phyloP scores from a whole-genome alignment of 2,113 vertebrate species.

The Speoplatyrhinus poulsoni region DNA sequence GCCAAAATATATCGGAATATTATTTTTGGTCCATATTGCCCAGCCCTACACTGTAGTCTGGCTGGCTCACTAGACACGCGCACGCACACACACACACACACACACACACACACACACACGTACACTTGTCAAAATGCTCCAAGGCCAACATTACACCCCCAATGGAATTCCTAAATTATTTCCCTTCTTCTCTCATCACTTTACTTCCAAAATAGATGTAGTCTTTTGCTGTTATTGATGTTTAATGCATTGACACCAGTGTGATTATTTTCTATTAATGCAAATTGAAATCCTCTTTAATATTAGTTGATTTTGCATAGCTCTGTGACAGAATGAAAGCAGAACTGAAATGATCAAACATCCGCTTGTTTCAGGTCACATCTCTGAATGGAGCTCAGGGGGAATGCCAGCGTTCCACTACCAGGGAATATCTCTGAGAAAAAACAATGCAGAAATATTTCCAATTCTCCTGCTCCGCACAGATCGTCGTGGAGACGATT shows the following conservation, averaged over 20 bases:
- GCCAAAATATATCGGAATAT: too few relatives aligned
- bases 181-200: slow-evolving; percentile 69
- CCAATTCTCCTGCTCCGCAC: slow-evolving; percentile 53
- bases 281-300: slow-evolving; percentile 71
- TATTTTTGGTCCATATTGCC: too few relatives aligned
- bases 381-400: slow-evolving; percentile 39
- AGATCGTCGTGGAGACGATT: slow-evolving; percentile 57
- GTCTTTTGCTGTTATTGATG: slow-evolving; percentile 72
- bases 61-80: neutral
- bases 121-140: slow-evolving; percentile 22
- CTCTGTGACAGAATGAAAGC: slow-evolving; percentile 78
- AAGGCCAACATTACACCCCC: slow-evolving; percentile 43
- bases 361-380: slow-evolving; percentile 74
- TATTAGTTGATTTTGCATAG: slow-evolving; percentile 66
- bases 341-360: slow-evolving; percentile 73
- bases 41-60: slow-evolving; percentile 5
- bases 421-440: slow-evolving; percentile 62
- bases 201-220: slow-evolving; percentile 76
- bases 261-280: slow-evolving; percentile 69
- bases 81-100: neutral
- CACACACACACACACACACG: slow-evolving; percentile 7
- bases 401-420: slow-evolving; percentile 7
- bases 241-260: slow-evolving; percentile 72
- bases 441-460: slow-evolving; percentile 65
- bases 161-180: slow-evolving; percentile 24